Base-by-base conservation (phyloP, 2,888 invertebrate genomes). In the Saturnia pavonia region DNA sequence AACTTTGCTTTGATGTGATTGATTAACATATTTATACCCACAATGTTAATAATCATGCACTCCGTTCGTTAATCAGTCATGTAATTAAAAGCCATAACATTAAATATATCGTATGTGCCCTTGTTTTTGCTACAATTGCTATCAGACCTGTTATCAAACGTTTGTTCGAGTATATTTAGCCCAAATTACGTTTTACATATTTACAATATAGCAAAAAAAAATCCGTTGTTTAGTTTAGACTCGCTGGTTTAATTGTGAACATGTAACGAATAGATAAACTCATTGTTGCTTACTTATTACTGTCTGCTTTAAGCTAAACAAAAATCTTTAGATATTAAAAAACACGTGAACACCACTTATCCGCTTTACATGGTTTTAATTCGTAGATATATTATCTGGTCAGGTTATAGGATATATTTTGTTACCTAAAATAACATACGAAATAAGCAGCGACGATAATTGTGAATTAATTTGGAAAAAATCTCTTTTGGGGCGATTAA, bases 121-220 rank as follows among this genome's bases (percentile, higher is more conserved):
- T 19, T 1, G 25, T 60, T 60, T 60, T 27, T 60, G n/a, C 8
- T 6, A n/a, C 19, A 12, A 40, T n/a, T 65, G 40, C 11, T 65
- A 65, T 65, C 65, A 40, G 40, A 65, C 19, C n/a, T 65, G 40
- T 63, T 63, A 63, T 63, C 63, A 16, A 63, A 34, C 16, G 14
- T 16, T n/a, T 19, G 34, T 65, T 65, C n/a, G 8, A 40, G 40
- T 65, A 60, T 34, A 34, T 34, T 65, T 65, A 65, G 40, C 65
- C 65, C 7, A 65, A 65, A 65, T 65, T 40, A 65, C 16, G 19
- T 40, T 65, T 60, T 25, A 27, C 14, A 25, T 25, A 27, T 60
- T 7, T 0, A 3, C 0, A 60, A 25, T 60, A 27, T 60, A 25
- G 27, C 12, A 60, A 60, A 4, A 25, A 57, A 27, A n/a, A 6